Evolutionary conservation across 2,888 invertebrate genomes (phyloP), one percentile per base, ranked within the genome.

Genomic region (Embidobia sp.): DNA sequence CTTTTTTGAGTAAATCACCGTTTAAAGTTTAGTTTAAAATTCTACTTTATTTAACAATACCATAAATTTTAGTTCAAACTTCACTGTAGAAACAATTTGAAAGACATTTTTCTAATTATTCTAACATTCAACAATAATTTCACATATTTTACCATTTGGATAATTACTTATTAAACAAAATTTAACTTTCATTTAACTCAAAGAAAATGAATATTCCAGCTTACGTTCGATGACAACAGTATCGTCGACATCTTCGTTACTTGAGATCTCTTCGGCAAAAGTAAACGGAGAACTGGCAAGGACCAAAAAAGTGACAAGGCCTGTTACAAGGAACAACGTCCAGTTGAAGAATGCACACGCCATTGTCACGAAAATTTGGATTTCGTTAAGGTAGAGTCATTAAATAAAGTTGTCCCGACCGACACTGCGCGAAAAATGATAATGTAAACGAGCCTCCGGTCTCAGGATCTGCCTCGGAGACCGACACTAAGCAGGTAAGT

Each of bases 401-500:
- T 13, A 22, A 61, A 33, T 37, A 3, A 33, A 16, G 48, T 35
- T 37, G 26, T 27, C 19, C 13, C n/a, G 22, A 10, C n/a, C 8
- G 33, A 37, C 67, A 64, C 49, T 22, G 31, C 61, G 33, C 49
- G 67, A 22, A 19, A 61, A 51, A 51, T 40, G 10, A 35, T 10
- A 48, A 8, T 35, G 44, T 59, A 59, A 59, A 35, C 74, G 61
- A 40, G 55, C 5, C 40, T 48, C n/a, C 35, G 18, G 18, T 48
- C 55, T 40, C 31, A 35, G 55, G 63, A 61, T 75, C 57, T 59
- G 67, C 46, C 53, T 78, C 73, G 73, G 66, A 81, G 80, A 79
- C 80, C 79, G 90, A 83, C 91, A 92, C 84, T 90, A 89, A 80
- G 89, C 90, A 85, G 92, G 92, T 85, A 91, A 92, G 84, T 91